Percentiles rank a stretch among this genome's conserved stretches.
Conservation (phyloP, 2,888 invertebrate genomes). For the Heteromurus nitidus region DNA sequence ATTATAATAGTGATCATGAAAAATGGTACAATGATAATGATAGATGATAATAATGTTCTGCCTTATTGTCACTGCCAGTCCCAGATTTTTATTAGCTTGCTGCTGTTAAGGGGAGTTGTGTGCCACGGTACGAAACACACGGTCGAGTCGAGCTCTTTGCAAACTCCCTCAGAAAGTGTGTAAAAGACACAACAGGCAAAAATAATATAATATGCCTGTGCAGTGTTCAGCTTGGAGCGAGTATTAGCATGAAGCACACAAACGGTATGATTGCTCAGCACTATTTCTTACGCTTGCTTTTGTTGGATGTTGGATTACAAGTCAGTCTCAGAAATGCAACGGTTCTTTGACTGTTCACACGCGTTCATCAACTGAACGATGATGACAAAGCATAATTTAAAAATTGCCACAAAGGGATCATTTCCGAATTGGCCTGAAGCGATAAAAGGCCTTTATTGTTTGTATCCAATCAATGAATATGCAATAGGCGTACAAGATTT, state of each 20-base stretch:
- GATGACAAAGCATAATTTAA: slow-evolving; percentile 50
- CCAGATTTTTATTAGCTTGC: slow-evolving; percentile 34
- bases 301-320: too few relatives aligned
- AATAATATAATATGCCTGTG: neutral
- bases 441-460: slow-evolving; percentile 20
- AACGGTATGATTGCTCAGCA: neutral
- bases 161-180: neutral
- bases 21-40: slow-evolving; percentile 42
- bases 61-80: slow-evolving; percentile 50
- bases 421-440: slow-evolving; percentile 54
- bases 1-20: slow-evolving; percentile 43
- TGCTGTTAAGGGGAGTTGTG: neutral
- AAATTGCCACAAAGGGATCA: slow-evolving; percentile 56
- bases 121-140: neutral
- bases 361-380: slow-evolving; percentile 52
- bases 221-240: neutral
- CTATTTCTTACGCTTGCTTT: neutral
- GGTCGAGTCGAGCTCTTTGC: neutral
- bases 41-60: slow-evolving; percentile 32
- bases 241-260: too few relatives aligned
- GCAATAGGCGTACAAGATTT: neutral
- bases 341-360: slow-evolving; percentile 64
- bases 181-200: neutral
- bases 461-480: slow-evolving; percentile 30
- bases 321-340: slow-evolving; percentile 18